Percentiles rank a stretch among this genome's conserved stretches.
phyloP scores from a whole-genome alignment of 2,113 vertebrate species.

The Echinops telfairi region DNA sequence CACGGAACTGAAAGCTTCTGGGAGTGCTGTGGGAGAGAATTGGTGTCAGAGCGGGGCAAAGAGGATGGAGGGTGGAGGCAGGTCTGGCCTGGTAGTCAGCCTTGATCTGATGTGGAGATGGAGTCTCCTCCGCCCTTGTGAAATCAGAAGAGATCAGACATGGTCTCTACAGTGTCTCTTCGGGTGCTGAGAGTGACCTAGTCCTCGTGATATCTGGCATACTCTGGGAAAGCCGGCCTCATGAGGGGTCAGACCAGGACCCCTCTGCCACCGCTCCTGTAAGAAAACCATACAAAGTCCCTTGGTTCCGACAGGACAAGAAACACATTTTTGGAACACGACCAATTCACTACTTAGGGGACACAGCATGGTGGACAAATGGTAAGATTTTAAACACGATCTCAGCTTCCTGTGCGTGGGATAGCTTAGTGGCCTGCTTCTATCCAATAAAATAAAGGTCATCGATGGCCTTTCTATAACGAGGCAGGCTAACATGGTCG shows the following conservation, averaged over 20 bases:
- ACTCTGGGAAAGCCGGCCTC: not conserved
- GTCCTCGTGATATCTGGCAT: not conserved
- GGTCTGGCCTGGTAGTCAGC: no score
- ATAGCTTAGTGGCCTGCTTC: not conserved
- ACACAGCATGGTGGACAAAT: not conserved
- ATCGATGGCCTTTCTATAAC: not conserved
- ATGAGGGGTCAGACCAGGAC: not conserved
- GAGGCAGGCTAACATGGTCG: not conserved
- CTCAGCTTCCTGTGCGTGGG: not conserved
- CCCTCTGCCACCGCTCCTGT: not conserved
- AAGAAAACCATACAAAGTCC: slow-evolving; percentile 30
- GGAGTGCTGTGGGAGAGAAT: no score
- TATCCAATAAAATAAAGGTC: not conserved
- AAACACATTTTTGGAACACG: slow-evolving; percentile 8
- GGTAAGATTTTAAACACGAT: not conserved
- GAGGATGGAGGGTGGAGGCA: no score
- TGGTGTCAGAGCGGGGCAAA: no score
- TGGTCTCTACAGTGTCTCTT: no score
- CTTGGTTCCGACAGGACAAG: slow-evolving; percentile 6
- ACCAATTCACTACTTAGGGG: slow-evolving; percentile 1
- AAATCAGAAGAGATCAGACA: no score
- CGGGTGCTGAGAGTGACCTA: not conserved
- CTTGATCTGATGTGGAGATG: no score
- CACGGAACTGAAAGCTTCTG: no score
- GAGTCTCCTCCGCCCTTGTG: no score